Percentiles rank a stretch among this genome's conserved stretches.
phyloP scores from a whole-genome alignment of 2,888 invertebrate species.

The Serripes groenlandicus region DNA sequence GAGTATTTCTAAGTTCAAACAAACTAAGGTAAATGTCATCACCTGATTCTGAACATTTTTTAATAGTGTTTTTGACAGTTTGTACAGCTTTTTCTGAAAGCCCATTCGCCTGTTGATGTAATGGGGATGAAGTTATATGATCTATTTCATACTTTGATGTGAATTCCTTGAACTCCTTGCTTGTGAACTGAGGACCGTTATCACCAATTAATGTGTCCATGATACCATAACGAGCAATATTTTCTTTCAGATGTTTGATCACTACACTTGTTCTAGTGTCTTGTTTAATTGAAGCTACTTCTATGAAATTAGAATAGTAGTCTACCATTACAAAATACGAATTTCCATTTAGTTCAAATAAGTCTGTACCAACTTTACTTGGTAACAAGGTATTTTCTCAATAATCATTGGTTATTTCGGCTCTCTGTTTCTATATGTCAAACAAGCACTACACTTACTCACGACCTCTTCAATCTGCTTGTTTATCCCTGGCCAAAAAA shows the following conservation, averaged over 20 bases:
- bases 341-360: constrained; percentile 36
- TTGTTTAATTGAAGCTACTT: constrained; percentile 24
- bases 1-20: constrained; percentile 53
- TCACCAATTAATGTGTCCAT: constrained; percentile 56
- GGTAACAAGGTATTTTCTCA: constrained; percentile 3
- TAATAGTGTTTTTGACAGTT: constrained; percentile 29
- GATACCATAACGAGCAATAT: constrained; percentile 62
- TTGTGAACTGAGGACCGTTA: not conserved
- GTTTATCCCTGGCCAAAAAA: constrained; percentile 57
- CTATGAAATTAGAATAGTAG: constrained; percentile 33
- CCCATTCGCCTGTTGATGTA: constrained; percentile 65
- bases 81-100: constrained; percentile 55
- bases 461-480: constrained; percentile 46
- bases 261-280: constrained; percentile 25
- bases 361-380: constrained; percentile 34
- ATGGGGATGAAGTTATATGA: constrained; percentile 47
- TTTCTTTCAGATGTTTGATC: constrained; percentile 40
- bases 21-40: constrained; percentile 35
- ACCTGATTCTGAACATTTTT: constrained; percentile 41
- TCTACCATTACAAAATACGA: constrained; percentile 43
- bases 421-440: constrained; percentile 12
- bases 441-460: constrained; percentile 39
- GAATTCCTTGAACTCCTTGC: constrained; percentile 44
- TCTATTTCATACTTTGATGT: not conserved
- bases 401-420: constrained; percentile 36